Percentiles rank a stretch among this genome's conserved stretches.
Conservation (phyloP, 2,797 vertebrate genomes). For the Coregonus sp. region DNA sequence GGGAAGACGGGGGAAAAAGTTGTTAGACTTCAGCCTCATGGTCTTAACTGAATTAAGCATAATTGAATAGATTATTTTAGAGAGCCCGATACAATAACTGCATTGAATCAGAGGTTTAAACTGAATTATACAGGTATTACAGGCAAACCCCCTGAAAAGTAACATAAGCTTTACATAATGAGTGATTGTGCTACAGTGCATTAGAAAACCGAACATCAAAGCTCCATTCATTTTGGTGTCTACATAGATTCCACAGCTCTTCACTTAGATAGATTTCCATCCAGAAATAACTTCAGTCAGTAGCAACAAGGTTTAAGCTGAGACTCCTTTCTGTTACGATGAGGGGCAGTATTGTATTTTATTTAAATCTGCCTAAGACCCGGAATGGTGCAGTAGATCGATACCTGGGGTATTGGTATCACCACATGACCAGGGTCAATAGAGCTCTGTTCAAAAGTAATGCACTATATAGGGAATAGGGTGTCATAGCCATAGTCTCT, state of each 20-base stretch:
- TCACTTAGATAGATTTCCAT: neutral
- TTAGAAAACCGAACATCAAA: neutral
- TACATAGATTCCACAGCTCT: neutral
- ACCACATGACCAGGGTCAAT: neutral
- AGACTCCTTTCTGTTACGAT: neutral
- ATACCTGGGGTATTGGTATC: slow-evolving; percentile 44
- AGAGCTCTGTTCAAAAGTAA: neutral
- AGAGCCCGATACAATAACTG: neutral
- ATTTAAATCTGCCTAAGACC: slow-evolving; percentile 34
- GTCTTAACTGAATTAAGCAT: neutral
- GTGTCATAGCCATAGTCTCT: neutral
- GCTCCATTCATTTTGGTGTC: neutral
- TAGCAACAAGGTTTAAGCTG: neutral
- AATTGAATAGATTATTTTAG: neutral
- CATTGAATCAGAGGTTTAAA: neutral
- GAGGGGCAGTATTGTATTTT: slow-evolving; percentile 33
- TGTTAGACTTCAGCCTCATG: neutral
- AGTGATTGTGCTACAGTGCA: neutral
- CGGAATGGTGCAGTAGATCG: slow-evolving; percentile 45
- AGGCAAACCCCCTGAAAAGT: neutral
- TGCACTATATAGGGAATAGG: neutral
- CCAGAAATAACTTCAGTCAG: neutral
- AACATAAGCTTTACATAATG: neutral
- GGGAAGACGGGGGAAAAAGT: neutral
- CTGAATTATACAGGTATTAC: neutral